Evolutionary conservation across 1,140 invertebrate species (phyloP).

Genomic region (Drosophila micromelanica): DNA sequence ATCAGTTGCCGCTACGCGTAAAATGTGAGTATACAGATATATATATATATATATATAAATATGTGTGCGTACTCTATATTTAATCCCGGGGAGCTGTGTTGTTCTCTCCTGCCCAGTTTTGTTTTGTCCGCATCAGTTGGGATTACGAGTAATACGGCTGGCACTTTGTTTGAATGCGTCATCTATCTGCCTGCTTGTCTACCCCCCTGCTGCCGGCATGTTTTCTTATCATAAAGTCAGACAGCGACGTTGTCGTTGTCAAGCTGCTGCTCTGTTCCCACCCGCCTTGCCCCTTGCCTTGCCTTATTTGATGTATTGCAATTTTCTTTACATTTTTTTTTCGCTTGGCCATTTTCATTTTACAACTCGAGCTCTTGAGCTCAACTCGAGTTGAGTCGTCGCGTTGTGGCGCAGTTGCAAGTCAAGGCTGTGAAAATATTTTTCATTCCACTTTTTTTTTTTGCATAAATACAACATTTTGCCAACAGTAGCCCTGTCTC

Average conservation of each 20-base stretch:
- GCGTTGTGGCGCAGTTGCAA: conserved; percentile 61
- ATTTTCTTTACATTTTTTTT: conserved; percentile 39
- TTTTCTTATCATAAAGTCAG: conserved; percentile 75
- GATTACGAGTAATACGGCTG: conserved; percentile 13
- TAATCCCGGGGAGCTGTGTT: conserved; percentile 3
- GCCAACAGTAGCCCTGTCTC: conserved; percentile 12
- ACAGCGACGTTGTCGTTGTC: conserved; percentile 49
- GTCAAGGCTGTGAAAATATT: conserved; percentile 79
- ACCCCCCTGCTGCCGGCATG: conserved; percentile 13
- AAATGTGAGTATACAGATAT: conserved; percentile 89
- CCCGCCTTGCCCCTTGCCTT: conserved; percentile 6
- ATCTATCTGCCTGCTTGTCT: conserved; percentile 58
- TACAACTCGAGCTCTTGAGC: conserved; percentile 47
- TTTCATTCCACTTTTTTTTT: conserved; percentile 69
- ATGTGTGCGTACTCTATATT: too few relatives aligned
- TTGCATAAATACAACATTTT: conserved; percentile 80
- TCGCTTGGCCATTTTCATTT: conserved; percentile 54
- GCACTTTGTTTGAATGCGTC: conserved; percentile 48
- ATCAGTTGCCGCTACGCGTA: conserved; percentile 90
- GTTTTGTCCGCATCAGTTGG: conserved; percentile 26
- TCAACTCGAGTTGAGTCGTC: conserved; percentile 27
- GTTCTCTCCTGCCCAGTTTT: background rate
- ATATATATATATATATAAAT: background rate
- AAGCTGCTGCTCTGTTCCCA: background rate
- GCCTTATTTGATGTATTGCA: conserved; percentile 75